Evolutionary conservation across 2,797 vertebrate genomes (phyloP).

Genomic region (Etheostoma perlongum): DNA sequence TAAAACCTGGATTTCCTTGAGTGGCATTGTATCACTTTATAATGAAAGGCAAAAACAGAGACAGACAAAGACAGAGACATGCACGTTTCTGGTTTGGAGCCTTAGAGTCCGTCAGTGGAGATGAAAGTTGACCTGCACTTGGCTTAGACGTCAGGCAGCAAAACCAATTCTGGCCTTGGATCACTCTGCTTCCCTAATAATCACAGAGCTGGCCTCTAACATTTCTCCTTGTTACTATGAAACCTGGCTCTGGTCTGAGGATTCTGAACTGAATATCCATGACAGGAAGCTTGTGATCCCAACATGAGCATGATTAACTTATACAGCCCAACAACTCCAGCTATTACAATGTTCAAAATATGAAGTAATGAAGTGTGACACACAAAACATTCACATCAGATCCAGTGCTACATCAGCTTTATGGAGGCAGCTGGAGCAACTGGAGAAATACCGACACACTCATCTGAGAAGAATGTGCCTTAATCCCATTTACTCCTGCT

Average conservation of each 20-base stretch:
- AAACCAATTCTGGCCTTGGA: constrained; percentile 52
- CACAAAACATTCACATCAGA: constrained; percentile 41
- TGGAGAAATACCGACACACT: constrained; percentile 42
- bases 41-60: constrained; percentile 50
- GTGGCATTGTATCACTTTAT: constrained; percentile 44
- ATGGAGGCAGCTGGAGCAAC: constrained; percentile 64
- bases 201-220: constrained; percentile 37
- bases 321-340: constrained; percentile 20
- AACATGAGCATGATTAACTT: constrained; percentile 34
- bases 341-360: constrained; percentile 46
- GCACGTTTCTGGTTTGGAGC: constrained; percentile 47
- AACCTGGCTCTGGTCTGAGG: constrained; percentile 39
- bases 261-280: constrained; percentile 43
- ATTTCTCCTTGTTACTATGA: constrained; percentile 43
- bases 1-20: constrained; percentile 58
- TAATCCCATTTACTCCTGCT: constrained; percentile 32
- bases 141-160: constrained; percentile 20
- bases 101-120: constrained; percentile 45
- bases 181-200: constrained; percentile 60
- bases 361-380: constrained; percentile 67
- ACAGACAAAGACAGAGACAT: constrained; percentile 34
- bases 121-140: constrained; percentile 63
- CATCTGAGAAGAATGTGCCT: constrained; percentile 60
- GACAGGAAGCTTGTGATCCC: constrained; percentile 54
- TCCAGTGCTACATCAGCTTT: constrained; percentile 35